Conservation (phyloP, 2,113 vertebrate genomes). For the Hippopotamus amphibius region DNA sequence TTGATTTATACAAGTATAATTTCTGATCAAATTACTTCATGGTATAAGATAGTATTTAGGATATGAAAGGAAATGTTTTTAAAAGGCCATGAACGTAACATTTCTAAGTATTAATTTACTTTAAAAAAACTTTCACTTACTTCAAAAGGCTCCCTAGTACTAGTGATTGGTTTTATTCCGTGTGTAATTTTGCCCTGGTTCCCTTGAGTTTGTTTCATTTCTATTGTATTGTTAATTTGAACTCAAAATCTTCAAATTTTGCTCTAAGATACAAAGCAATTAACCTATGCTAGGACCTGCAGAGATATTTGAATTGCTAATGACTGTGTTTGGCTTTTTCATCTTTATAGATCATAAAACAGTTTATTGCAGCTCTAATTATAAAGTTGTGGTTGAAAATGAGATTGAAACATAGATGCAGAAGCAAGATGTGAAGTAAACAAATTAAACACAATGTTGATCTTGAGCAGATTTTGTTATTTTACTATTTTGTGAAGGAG, state of each 20-base stretch:
- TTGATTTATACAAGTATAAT: neutral
- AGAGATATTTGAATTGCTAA: slow-evolving; percentile 10
- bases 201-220: neutral
- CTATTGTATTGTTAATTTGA: neutral
- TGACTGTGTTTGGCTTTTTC: slow-evolving; percentile 16
- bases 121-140: neutral
- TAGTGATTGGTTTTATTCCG: neutral
- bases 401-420: neutral
- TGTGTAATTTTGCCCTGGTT: neutral
- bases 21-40: slow-evolving; percentile 45
- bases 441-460: neutral
- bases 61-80: slow-evolving; percentile 11
- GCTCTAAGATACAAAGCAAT: neutral
- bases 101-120: neutral
- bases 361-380: neutral
- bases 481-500: neutral
- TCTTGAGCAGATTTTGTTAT: neutral
- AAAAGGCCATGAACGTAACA: neutral
- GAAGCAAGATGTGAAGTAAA: neutral
- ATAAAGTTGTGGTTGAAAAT: slow-evolving; percentile 44
- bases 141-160: neutral
- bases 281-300: neutral
- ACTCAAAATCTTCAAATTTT: neutral
- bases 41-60: neutral
- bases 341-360: slow-evolving; percentile 19